Conservation (phyloP, 2,888 invertebrate species). For the Eupithecia subfuscata region DNA sequence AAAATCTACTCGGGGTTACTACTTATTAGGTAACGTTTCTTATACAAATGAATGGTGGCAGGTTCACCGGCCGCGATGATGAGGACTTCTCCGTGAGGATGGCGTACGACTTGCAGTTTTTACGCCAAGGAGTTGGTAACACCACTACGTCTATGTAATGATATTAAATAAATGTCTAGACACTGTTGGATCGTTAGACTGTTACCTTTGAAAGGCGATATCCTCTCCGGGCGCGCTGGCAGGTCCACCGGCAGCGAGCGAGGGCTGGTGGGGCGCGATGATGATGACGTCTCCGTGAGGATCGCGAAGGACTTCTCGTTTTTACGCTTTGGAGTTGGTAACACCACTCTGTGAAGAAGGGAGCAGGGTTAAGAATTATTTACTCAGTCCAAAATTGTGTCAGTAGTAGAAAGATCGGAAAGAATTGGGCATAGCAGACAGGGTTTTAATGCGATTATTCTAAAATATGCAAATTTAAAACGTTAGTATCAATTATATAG, state of each 20-base stretch:
- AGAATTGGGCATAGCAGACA: too few relatives aligned
- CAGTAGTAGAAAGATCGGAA: background rate
- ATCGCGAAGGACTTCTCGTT: constrained; percentile 88
- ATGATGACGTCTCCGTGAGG: constrained; percentile 84
- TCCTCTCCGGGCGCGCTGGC: constrained; percentile 69
- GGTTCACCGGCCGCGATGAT: constrained; percentile 73
- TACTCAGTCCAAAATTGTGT: too few relatives aligned
- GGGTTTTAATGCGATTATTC: too few relatives aligned
- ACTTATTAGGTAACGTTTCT: background rate
- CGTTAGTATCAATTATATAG: background rate
- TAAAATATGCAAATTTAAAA: too few relatives aligned
- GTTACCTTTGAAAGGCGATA: constrained; percentile 85
- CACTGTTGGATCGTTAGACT: background rate
- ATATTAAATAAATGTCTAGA: too few relatives aligned
- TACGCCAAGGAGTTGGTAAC: constrained; percentile 81
- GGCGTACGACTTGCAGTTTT: constrained; percentile 87
- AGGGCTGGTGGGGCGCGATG: constrained; percentile 80
- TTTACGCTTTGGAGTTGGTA: constrained; percentile 83
- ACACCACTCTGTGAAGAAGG: constrained; percentile 62
- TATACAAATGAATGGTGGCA: background rate
- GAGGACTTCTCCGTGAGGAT: constrained; percentile 85
- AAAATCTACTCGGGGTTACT: background rate
- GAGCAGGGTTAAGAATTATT: too few relatives aligned
- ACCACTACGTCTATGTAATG: constrained; percentile 47
- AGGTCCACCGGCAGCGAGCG: constrained; percentile 69